phyloP scores from a whole-genome alignment of 2,113 vertebrate genomes.

The Acinonyx jubatus region DNA sequence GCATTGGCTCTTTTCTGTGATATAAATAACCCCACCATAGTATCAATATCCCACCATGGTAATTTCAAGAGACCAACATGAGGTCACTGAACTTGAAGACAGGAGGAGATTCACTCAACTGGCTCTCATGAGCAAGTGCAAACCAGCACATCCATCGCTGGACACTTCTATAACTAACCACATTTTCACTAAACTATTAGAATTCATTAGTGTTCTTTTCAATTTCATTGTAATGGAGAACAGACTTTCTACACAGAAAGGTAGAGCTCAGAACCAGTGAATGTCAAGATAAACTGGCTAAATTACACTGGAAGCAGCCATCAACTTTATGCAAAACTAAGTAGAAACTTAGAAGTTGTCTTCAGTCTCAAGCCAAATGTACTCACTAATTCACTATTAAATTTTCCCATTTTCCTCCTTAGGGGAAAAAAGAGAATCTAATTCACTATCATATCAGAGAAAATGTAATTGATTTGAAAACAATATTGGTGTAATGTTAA shows the following conservation, averaged over 20 bases:
- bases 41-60: background rate
- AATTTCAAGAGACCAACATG: background rate
- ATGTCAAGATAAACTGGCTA: constrained; percentile 36
- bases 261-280: constrained; percentile 29
- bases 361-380: constrained; percentile 4
- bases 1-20: background rate
- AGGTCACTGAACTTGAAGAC: background rate
- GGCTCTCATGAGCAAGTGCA: background rate
- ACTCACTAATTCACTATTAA: constrained; percentile 9
- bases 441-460: background rate
- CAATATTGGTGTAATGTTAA: background rate
- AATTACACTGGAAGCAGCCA: constrained; percentile 34
- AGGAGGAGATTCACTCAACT: background rate
- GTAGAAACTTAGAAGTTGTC: constrained; percentile 14
- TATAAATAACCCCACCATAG: background rate
- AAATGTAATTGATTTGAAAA: constrained; percentile 45
- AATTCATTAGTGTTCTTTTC: constrained; percentile 34
- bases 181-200: constrained; percentile 28
- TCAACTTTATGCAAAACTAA: constrained; percentile 50
- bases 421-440: constrained; percentile 12
- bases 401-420: background rate
- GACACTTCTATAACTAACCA: constrained; percentile 13
- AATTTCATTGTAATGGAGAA: constrained; percentile 37
- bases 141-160: background rate
- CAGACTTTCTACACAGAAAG: constrained; percentile 1